Evolutionary conservation across 1,140 invertebrate genomes (phyloP), one percentile per base, ranked within the genome.

Genomic region (Brachionus rotundiformis): DNA sequence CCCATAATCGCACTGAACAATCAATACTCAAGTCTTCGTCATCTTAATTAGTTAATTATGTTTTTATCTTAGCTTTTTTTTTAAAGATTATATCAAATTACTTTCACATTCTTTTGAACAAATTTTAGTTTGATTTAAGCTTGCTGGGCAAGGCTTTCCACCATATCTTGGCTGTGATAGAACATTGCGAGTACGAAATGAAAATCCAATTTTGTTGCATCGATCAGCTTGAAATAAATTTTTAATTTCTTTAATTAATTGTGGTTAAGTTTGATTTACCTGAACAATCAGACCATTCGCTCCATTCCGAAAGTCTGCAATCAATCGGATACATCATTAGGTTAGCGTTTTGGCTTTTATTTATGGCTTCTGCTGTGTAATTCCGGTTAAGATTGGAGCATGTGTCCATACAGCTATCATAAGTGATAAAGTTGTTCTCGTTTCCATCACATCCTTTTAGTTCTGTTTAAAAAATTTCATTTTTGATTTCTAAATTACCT

Each of bases 371-470:
- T 11, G 68, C 68, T 2, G 68, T 73, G 23, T 44, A 73, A 23
- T 73, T 73, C 27, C 41, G 36, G 10, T 73, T 41, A 0, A 81
- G 29, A 63, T 81, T 31, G 16, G 25, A 39, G 47, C 81, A 82
- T 19, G 25, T 82, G 2, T 6, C n/a, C 39, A 61, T 44, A 59
- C 81, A 82, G 16, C 33, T 36, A 7, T 73, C 65, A 33, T 71
- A 82, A 1, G 85, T 85, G 8, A 85, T 83, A 84, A 87, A 88
- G 27, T 85, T 83, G 81, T 88, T 88, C 7, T 83, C 84, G 79
- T 87, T 88, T 41, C 85, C 86, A 6, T 85, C 73, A 82, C 87
- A 88, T 71, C 87, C 88, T 79, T 54, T 54, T 1, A 39, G 23
- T 27, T 4, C 44, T 27, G 3, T 10, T 76, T 13, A 29, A 76